Evolutionary conservation across 2,113 vertebrate species (phyloP).

Genomic region (Ifrita kowaldi): DNA sequence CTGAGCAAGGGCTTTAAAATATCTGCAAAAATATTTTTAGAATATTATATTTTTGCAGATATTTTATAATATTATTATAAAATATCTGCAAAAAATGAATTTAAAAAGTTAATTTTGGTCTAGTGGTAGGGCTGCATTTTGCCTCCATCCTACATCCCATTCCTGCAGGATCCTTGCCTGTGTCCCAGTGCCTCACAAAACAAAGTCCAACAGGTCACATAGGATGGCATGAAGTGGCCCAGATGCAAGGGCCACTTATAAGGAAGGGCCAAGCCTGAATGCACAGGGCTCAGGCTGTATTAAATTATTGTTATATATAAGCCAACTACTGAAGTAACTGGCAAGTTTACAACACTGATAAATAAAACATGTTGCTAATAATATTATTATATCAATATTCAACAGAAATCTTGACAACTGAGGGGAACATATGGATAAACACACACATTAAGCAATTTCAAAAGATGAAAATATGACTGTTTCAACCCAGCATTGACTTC

Average conservation of each 20-base stretch:
- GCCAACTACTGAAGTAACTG: not conserved
- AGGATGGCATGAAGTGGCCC: not conserved
- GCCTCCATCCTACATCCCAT: not conserved
- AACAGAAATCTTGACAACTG: not conserved
- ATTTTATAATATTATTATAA: no score
- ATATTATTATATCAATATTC: not conserved
- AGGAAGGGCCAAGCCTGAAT: not conserved
- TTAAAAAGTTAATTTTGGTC: not conserved
- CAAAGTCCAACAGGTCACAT: not conserved
- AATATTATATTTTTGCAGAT: no score
- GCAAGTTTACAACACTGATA: not conserved
- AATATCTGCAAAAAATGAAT: not conserved
- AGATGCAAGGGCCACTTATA: not conserved
- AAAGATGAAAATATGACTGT: not conserved
- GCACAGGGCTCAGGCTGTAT: not conserved
- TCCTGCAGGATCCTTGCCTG: not conserved
- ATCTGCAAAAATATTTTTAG: no score
- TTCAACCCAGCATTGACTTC: not conserved
- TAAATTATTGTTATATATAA: not conserved
- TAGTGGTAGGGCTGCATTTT: not conserved
- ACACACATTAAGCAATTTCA: not conserved
- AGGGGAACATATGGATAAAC: not conserved
- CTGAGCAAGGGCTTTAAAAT: not conserved
- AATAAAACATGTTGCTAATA: not conserved
- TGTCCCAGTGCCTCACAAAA: not conserved